phyloP scores from a whole-genome alignment of 2,113 vertebrate genomes.

The Procavia capensis region DNA sequence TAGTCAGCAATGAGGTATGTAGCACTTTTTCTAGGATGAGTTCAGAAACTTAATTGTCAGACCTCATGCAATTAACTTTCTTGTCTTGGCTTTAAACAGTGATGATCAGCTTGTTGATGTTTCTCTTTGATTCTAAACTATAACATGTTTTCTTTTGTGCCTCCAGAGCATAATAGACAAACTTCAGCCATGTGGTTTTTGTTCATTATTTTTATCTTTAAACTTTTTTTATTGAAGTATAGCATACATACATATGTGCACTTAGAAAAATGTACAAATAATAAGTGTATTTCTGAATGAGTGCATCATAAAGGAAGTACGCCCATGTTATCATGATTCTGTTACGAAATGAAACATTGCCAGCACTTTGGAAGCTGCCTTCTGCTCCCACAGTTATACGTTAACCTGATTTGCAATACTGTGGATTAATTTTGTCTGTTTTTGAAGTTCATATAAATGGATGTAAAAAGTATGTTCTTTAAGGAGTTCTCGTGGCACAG shows the following conservation, averaged over 20 bases:
- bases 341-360: not conserved
- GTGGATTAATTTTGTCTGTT: too few species aligned
- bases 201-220: not conserved
- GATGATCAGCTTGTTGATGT: not conserved
- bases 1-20: too few species aligned
- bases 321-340: not conserved
- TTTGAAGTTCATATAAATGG: too few species aligned
- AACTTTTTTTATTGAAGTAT: not conserved
- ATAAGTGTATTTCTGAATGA: not conserved
- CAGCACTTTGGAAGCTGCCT: not conserved
- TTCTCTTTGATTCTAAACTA: not conserved
- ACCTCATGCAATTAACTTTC: not conserved
- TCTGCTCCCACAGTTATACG: not conserved
- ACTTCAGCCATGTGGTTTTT: not conserved
- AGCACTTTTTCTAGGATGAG: too few species aligned
- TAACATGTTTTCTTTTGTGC: not conserved
- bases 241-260: not conserved
- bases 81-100: not conserved
- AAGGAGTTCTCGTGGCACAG: too few species aligned
- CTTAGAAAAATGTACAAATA: not conserved
- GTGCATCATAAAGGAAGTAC: not conserved
- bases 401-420: too few species aligned
- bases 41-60: too few species aligned
- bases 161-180: not conserved
- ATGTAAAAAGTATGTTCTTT: too few species aligned